Conservation (phyloP, 2,113 vertebrate species). For the Ammodytes dubius region DNA sequence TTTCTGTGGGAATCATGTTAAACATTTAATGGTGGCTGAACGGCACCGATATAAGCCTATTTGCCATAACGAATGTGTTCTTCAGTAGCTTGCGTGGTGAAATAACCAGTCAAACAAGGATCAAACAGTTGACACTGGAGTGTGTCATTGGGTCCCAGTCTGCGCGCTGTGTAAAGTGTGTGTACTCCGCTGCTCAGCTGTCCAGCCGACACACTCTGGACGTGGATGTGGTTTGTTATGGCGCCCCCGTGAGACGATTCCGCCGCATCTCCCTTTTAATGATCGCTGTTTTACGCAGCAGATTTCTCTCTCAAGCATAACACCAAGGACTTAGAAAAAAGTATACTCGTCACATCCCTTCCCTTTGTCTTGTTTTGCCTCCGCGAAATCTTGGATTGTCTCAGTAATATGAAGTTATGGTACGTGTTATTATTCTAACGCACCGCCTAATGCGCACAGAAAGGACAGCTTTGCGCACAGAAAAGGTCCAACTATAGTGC, state of each 20-base stretch:
- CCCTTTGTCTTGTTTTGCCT: neutral
- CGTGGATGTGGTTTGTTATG: constrained; percentile 54
- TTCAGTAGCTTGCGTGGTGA: neutral
- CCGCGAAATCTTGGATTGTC: neutral
- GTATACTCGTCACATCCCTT: neutral
- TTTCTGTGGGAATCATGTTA: neutral
- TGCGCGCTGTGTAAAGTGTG: neutral
- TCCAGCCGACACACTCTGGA: neutral
- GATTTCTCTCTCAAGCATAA: neutral
- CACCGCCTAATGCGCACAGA: constrained; percentile 16
- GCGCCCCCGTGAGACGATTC: constrained; percentile 79
- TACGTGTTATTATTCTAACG: neutral
- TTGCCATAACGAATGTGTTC: neutral
- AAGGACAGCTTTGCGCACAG: neutral
- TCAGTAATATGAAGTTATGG: neutral
- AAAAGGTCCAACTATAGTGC: too few species aligned
- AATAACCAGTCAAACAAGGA: neutral
- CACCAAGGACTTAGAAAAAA: neutral
- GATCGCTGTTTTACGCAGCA: neutral
- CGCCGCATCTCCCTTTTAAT: neutral
- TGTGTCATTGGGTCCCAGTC: constrained; percentile 1
- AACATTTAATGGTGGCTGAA: neutral
- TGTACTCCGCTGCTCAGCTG: neutral
- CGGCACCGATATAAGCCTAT: neutral
- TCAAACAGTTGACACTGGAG: neutral